These are phyloP conservation scores for Apteryx owenii DNA, from an alignment of 2,113 vertebrate species.

Conservation along the genomic window DNA sequence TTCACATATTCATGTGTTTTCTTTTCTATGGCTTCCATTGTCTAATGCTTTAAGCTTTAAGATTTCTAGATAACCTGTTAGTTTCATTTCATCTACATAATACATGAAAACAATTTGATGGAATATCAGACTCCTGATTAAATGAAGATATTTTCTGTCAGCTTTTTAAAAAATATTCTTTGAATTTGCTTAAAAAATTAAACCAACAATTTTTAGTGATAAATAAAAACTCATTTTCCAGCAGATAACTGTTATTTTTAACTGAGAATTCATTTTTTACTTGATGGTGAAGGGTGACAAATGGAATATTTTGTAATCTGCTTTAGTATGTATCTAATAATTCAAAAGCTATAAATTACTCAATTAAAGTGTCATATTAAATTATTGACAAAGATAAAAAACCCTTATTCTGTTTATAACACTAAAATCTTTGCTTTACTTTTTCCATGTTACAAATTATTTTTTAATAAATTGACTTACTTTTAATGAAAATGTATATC, in stretches of 20 bases:
- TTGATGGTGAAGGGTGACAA: background rate
- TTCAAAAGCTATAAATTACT: background rate
- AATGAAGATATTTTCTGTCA: background rate
- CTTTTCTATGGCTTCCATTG: background rate
- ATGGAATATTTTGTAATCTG: background rate
- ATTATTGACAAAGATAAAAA: background rate
- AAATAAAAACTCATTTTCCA: background rate
- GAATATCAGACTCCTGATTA: background rate
- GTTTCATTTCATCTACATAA: background rate
- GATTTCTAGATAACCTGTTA: background rate
- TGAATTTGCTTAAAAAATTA: background rate
- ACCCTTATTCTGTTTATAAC: background rate
- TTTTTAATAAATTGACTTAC: background rate
- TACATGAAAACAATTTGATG: background rate
- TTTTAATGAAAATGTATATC: background rate
- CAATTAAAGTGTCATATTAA: background rate
- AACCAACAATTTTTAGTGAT: background rate
- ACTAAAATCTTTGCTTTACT: constrained; percentile 2
- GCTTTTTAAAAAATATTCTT: background rate
- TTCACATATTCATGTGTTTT: background rate
- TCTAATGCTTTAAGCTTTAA: background rate
- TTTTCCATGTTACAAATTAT: constrained; percentile 20
- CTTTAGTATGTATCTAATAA: background rate
- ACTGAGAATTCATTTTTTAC: background rate
- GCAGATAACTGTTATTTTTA: background rate